Conservation (phyloP, 2,797 vertebrate species). For the Huso huso region DNA sequence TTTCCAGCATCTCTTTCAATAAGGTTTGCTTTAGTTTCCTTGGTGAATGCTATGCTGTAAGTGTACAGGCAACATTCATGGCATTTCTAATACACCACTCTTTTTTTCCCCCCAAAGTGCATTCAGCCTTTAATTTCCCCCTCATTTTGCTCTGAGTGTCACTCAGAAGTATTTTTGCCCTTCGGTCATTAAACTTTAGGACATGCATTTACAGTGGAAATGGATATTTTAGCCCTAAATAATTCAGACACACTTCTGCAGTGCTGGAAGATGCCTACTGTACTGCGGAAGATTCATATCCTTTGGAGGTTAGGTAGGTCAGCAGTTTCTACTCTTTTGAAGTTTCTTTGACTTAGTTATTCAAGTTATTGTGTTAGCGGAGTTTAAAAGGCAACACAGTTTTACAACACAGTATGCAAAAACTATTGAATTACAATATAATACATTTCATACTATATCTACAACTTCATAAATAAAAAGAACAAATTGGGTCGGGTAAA, state of each 20-base stretch:
- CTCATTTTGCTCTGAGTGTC: background rate
- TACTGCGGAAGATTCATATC: background rate
- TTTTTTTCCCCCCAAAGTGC: slow-evolving; percentile 24
- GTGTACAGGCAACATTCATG: slow-evolving; percentile 37
- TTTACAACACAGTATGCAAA: no score
- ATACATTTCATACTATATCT: no score
- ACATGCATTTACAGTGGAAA: slow-evolving; percentile 4
- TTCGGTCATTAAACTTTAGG: background rate
- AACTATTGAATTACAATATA: no score
- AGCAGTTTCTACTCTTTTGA: background rate
- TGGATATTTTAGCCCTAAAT: background rate
- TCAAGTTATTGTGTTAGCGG: no score
- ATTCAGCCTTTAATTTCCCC: background rate
- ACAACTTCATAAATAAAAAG: no score
- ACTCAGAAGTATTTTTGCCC: background rate
- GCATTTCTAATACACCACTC: slow-evolving; percentile 36
- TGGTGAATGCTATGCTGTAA: slow-evolving; percentile 54
- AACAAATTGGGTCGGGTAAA: no score
- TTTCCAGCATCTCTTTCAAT: slow-evolving; percentile 39
- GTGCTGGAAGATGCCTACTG: background rate
- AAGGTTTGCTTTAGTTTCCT: slow-evolving; percentile 45
- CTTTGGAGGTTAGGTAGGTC: slow-evolving; percentile 17
- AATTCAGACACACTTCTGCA: background rate
- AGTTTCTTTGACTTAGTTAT: no score
- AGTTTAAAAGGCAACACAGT: no score